phyloP scores from a whole-genome alignment of 2,888 invertebrate genomes.

The Acrocyrtus sp. region DNA sequence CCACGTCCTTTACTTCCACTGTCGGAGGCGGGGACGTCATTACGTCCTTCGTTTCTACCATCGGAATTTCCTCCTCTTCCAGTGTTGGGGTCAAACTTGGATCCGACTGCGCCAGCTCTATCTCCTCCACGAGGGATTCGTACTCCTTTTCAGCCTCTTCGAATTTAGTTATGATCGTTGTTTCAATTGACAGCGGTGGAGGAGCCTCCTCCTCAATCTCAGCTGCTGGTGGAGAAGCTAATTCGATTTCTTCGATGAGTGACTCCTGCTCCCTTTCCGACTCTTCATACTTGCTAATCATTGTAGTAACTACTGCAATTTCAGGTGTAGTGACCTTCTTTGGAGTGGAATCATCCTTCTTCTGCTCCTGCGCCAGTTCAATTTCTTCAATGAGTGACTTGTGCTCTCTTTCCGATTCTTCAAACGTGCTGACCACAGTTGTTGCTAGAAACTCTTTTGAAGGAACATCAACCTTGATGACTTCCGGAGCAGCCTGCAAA shows the following conservation, averaged over 20 bases:
- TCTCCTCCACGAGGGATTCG: constrained; percentile 24
- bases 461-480: background rate
- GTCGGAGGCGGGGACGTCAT: background rate
- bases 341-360: background rate
- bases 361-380: background rate
- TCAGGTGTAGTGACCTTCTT: background rate
- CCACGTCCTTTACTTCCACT: background rate
- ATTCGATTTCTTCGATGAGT: constrained; percentile 25
- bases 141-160: constrained; percentile 12
- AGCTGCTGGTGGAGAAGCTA: background rate
- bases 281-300: background rate
- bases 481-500: background rate
- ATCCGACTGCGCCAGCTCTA: background rate
- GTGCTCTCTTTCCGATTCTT: constrained; percentile 8
- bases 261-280: constrained; percentile 15
- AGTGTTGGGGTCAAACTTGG: too few relatives aligned
- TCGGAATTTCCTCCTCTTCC: too few relatives aligned
- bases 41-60: background rate
- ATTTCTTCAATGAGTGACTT: constrained; percentile 6
- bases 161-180: background rate
- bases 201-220: too few relatives aligned
- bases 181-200: too few relatives aligned
- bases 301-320: background rate
- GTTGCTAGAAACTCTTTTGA: background rate
- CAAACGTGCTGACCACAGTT: background rate